These are phyloP conservation scores for Nycticorax nycticorax DNA, from an alignment of 2,113 vertebrate genomes.

Conservation along the genomic window DNA sequence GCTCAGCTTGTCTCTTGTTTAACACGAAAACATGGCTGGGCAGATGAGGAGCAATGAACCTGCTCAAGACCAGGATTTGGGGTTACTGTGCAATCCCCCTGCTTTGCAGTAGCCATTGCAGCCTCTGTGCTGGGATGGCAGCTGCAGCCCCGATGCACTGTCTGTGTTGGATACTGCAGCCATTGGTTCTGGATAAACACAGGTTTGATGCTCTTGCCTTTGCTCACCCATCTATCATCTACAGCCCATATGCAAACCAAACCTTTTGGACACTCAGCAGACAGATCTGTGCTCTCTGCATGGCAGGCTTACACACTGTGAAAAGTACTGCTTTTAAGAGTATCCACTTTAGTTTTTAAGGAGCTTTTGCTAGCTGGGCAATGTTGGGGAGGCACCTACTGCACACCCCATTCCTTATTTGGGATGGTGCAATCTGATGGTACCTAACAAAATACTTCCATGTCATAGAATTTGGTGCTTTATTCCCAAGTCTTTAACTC, in stretches of 20 bases:
- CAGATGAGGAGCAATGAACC: neutral
- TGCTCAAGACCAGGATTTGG: neutral
- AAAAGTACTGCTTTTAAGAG: neutral
- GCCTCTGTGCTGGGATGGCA: neutral
- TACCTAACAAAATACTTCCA: neutral
- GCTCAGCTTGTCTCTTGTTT: neutral
- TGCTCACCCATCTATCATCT: neutral
- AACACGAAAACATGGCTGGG: accelerated
- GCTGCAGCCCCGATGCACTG: accelerated
- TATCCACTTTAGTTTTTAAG: neutral
- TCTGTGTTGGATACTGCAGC: neutral
- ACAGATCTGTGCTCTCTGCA: neutral
- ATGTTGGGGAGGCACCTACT: neutral
- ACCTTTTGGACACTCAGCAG: neutral
- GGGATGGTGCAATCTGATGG: neutral
- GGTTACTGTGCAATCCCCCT: neutral
- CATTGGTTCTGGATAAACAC: neutral
- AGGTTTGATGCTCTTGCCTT: neutral
- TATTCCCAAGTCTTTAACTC: neutral
- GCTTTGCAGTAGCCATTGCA: neutral
- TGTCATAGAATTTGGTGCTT: neutral
- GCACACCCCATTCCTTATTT: neutral
- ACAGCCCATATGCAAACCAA: neutral
- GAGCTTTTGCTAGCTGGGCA: neutral
- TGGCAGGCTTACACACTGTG: neutral